Base-by-base conservation (phyloP, 1,140 invertebrate species). In the Heliconius melpomene region DNA sequence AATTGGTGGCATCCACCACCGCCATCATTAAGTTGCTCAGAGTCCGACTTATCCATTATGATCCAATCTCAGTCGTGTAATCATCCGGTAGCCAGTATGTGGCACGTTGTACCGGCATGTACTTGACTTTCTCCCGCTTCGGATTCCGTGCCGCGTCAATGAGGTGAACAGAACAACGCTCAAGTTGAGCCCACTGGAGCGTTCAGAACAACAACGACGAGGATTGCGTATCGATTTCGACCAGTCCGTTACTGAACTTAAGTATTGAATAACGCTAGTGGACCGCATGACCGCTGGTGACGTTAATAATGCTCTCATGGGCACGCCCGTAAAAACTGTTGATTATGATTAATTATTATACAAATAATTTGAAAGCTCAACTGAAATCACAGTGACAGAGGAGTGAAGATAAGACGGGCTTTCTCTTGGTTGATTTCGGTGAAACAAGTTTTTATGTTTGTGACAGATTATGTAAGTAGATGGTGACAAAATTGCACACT, bases 111-210 rank as follows among this genome's bases (percentile, higher is more conserved):
- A 87, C 85, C 83, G 71, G 84, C 85, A 84, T 79, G 89, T 90
- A 89, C 87, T 91, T 90, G 90, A 94, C 92, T 94, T 93, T 94
- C 92, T 91, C 92, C 86, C 79, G 83, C 77, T 85, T 87, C 87
- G 83, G 89, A 92, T 92, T 90, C 90, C 91, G 88, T 91, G 87
- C 85, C 88, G 88, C 88, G 87, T 88, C 88, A 91, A 85, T 86
- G 88, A 90, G 85, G 88, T 92, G 89, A 94, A 89, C 89, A 91
- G 86, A 86, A 86, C 88, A 84, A 86, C 84, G 87, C 82, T 89
- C 80, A 88, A 89, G 88, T 90, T 84, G 88, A 86, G 86, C 81
- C 85, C 88, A 90, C 82, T 88, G 85, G 86, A 92, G 88, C 91
- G 86, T 89, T 88, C 85, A 85, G 84, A 87, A 85, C 83, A 80